These are phyloP conservation scores for Plebejus melissa DNA, from an alignment of 2,888 invertebrate species.

Conservation along the genomic window DNA sequence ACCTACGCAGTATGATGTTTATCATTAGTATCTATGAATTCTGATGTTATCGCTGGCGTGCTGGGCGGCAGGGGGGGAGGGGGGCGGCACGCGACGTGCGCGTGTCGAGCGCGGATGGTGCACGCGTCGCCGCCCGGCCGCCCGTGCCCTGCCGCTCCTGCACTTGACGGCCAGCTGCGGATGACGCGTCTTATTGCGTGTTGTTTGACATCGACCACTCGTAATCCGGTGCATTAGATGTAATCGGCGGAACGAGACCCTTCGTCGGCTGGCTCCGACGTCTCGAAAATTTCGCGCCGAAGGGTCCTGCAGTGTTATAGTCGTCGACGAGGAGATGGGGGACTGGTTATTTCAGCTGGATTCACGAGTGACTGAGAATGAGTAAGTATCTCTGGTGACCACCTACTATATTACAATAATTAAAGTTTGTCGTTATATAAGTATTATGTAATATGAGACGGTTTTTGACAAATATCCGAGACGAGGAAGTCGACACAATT, in stretches of 20 bases:
- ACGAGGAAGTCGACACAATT: no score
- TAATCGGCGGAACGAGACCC: neutral
- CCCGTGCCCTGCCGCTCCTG: neutral
- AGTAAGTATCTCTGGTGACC: no score
- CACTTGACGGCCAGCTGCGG: neutral
- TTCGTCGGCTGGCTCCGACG: neutral
- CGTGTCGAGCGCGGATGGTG: neutral
- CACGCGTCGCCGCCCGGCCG: neutral
- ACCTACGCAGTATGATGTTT: neutral
- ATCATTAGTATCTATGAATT: neutral
- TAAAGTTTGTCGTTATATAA: no score
- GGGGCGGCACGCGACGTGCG: conserved; percentile 1
- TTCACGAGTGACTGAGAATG: no score
- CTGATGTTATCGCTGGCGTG: neutral
- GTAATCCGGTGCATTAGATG: neutral
- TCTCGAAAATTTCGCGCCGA: no score
- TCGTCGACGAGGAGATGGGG: no score
- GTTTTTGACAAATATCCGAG: no score
- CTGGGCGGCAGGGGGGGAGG: neutral
- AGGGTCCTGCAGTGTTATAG: no score
- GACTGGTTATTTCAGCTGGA: no score
- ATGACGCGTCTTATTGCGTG: conserved; percentile 10
- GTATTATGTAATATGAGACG: neutral
- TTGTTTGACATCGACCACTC: neutral
- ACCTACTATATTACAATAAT: no score